A percentile compares a stretch with the other conserved stretches of the same genome.
phyloP scores from a whole-genome alignment of 1,140 invertebrate genomes.

The Thalassaphorura encarpata region DNA sequence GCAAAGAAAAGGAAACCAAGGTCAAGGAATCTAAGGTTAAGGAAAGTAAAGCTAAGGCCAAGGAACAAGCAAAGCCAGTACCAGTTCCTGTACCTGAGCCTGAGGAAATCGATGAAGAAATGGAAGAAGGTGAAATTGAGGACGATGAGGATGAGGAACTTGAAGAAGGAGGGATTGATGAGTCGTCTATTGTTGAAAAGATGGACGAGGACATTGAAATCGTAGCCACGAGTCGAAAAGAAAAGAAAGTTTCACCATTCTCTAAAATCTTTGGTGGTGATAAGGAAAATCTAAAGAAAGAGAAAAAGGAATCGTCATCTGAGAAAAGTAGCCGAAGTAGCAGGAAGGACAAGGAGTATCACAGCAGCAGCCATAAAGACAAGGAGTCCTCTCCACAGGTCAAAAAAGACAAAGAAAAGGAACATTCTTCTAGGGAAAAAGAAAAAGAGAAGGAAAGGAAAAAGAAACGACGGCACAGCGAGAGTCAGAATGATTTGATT shows the following conservation, averaged over 20 bases:
- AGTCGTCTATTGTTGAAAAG: no score
- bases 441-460: slow-evolving; percentile 19
- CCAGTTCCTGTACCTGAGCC: no score
- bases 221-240: no score
- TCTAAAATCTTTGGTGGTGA: no score
- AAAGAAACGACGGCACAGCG: slow-evolving; percentile 10
- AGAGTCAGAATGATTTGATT: slow-evolving; percentile 10
- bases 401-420: slow-evolving; percentile 18
- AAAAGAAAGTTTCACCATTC: no score
- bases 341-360: not conserved
- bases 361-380: not conserved
- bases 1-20: no score
- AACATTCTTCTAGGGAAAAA: slow-evolving; percentile 15
- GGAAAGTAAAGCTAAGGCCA: no score
- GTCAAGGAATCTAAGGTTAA: no score
- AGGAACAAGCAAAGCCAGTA: no score
- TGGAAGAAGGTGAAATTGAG: not conserved
- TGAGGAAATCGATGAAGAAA: not conserved
- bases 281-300: no score
- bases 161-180: not conserved
- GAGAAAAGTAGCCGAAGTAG: not conserved
- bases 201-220: no score
- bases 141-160: not conserved
- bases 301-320: no score
- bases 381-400: not conserved